Conservation (phyloP, 1,140 invertebrate genomes). For the Lasioglossum baleicum region DNA sequence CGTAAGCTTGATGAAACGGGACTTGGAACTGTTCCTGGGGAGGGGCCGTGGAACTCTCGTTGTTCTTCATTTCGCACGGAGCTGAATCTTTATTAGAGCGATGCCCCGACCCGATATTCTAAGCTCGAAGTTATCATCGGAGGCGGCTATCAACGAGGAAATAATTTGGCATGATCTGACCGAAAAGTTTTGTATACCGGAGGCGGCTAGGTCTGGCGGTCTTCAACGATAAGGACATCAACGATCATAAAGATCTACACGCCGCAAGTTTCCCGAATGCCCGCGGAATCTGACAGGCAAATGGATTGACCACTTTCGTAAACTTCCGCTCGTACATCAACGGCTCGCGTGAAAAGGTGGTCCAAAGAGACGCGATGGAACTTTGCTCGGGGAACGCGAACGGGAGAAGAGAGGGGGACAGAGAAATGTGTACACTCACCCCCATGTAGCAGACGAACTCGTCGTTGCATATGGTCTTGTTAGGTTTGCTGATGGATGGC, state of each 20-base stretch:
- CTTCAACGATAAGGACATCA: not conserved
- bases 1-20: not conserved
- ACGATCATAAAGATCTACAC: conserved; percentile 2
- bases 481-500: conserved; percentile 92
- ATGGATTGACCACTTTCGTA: conserved; percentile 22
- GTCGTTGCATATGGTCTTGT: conserved; percentile 95
- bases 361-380: not conserved
- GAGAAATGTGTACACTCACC: conserved; percentile 81
- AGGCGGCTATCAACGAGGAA: too few species aligned
- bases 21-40: not conserved
- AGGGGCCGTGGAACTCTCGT: not conserved
- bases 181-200: not conserved
- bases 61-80: not conserved
- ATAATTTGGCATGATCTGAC: too few species aligned
- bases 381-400: not conserved
- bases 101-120: too few species aligned
- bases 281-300: conserved; percentile 10
- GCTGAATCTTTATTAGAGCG: not conserved
- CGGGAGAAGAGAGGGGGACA: not conserved
- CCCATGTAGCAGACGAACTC: conserved; percentile 97
- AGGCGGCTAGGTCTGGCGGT: not conserved
- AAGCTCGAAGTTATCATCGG: too few species aligned
- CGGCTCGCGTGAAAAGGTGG: not conserved
- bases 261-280: not conserved
- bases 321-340: conserved; percentile 30